phyloP scores from a whole-genome alignment of 2,888 invertebrate genomes.

The Thera britannica region DNA sequence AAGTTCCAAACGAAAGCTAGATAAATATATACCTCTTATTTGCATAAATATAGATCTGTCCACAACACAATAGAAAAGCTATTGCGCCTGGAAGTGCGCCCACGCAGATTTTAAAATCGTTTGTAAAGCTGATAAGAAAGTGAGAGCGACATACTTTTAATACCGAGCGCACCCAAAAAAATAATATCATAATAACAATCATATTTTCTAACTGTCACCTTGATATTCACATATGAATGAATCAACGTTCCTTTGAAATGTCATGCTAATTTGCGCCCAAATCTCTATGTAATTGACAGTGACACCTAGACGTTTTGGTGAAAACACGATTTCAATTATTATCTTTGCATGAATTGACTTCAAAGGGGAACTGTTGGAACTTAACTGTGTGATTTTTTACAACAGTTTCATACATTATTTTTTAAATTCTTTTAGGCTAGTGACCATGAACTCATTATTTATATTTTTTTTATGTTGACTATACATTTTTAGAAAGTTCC shows the following conservation, averaged over 20 bases:
- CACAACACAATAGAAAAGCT: not conserved
- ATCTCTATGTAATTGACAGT: conserved; percentile 17
- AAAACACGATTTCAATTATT: conserved; percentile 28
- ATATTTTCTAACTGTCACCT: conserved; percentile 22
- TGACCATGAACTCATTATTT: too few relatives aligned
- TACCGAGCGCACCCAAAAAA: conserved; percentile 20
- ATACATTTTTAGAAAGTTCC: too few relatives aligned
- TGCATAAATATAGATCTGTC: not conserved
- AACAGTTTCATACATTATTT: too few relatives aligned
- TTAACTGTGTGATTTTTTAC: too few relatives aligned
- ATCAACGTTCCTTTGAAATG: conserved; percentile 30
- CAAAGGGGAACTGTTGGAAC: too few relatives aligned
- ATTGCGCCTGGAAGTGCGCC: not conserved
- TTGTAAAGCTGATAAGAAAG: conserved; percentile 23
- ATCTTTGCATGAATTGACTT: too few relatives aligned
- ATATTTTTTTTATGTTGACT: too few relatives aligned
- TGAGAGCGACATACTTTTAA: conserved; percentile 21
- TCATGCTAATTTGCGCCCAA: conserved; percentile 28
- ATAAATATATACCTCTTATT: not conserved
- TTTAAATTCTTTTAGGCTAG: too few relatives aligned
- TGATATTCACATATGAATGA: conserved; percentile 7
- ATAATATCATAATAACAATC: conserved; percentile 23
- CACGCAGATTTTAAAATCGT: not conserved
- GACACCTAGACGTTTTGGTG: conserved; percentile 31
- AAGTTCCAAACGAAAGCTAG: too few relatives aligned